These are phyloP conservation scores for Lottia gigantea DNA, from an alignment of 2,888 invertebrate genomes.

Conservation along the genomic window DNA sequence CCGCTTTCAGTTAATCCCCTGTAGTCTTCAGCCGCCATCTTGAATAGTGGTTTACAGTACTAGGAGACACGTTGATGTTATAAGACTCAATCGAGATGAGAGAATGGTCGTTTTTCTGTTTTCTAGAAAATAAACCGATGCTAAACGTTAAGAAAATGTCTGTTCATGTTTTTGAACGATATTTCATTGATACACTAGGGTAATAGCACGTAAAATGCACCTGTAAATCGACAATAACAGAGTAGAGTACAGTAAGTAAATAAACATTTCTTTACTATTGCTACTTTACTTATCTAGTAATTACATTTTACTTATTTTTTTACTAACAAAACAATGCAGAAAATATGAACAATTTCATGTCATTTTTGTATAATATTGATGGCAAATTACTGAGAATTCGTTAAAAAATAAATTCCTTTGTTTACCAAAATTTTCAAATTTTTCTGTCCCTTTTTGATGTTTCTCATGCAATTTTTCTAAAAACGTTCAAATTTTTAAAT, in stretches of 20 bases:
- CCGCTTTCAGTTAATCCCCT: constrained; percentile 11
- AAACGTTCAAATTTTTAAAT: no score
- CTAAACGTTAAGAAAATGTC: no score
- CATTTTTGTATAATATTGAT: neutral
- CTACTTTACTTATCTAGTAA: neutral
- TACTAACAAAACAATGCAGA: neutral
- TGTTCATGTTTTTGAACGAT: no score
- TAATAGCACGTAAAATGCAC: neutral
- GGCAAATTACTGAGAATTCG: neutral
- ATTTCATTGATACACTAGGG: no score
- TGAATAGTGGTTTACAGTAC: constrained; percentile 8
- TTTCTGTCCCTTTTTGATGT: neutral
- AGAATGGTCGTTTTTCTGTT: no score
- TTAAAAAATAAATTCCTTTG: neutral
- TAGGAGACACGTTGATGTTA: neutral
- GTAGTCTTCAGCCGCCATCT: neutral
- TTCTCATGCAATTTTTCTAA: no score
- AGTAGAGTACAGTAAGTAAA: constrained; percentile 1
- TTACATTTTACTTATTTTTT: neutral
- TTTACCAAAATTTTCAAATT: neutral
- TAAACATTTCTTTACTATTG: neutral
- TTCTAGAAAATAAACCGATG: no score
- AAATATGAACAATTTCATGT: neutral
- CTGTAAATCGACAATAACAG: neutral
- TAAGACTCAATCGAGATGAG: no score